These are phyloP conservation scores for Bathynomus jamesi DNA, from an alignment of 1,140 invertebrate genomes.

Conservation along the genomic window DNA sequence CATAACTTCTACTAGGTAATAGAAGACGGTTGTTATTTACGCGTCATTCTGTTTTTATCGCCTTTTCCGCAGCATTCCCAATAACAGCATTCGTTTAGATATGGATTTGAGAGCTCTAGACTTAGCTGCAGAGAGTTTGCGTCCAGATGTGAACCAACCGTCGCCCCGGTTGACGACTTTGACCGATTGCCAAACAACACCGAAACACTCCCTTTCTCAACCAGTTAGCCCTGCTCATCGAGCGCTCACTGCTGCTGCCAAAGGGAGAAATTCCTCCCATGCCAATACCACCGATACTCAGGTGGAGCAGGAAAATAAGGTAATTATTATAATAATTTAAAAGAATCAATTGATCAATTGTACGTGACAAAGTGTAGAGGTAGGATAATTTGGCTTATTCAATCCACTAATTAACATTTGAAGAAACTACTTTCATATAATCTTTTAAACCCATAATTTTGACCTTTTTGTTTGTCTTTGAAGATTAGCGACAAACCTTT, in stretches of 20 bases:
- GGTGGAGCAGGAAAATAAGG: conserved; percentile 5
- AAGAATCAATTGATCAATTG: neutral
- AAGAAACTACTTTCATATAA: neutral
- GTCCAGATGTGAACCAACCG: conserved; percentile 5
- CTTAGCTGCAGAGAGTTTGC: conserved; percentile 30
- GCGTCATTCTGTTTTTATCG: too few relatives aligned
- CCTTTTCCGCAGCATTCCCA: conserved; percentile 4
- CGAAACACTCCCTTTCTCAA: conserved; percentile 12
- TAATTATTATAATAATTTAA: neutral
- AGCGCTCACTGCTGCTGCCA: neutral
- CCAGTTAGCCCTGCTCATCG: conserved; percentile 30
- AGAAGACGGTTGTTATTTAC: too few relatives aligned
- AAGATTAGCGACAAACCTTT: too few relatives aligned
- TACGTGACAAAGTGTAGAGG: neutral
- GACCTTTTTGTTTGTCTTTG: neutral
- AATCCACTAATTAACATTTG: neutral
- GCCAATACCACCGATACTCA: conserved; percentile 11
- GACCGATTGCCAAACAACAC: neutral
- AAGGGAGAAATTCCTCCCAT: conserved; percentile 1
- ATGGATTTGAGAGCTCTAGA: conserved; percentile 34
- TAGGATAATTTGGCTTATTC: neutral
- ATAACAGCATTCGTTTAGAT: conserved; percentile 18
- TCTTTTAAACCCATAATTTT: neutral
- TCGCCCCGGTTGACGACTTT: neutral
- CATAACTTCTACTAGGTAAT: too few relatives aligned